These are phyloP conservation scores for Troides oblongomaculatus DNA, from an alignment of 2,888 invertebrate species.

Conservation along the genomic window DNA sequence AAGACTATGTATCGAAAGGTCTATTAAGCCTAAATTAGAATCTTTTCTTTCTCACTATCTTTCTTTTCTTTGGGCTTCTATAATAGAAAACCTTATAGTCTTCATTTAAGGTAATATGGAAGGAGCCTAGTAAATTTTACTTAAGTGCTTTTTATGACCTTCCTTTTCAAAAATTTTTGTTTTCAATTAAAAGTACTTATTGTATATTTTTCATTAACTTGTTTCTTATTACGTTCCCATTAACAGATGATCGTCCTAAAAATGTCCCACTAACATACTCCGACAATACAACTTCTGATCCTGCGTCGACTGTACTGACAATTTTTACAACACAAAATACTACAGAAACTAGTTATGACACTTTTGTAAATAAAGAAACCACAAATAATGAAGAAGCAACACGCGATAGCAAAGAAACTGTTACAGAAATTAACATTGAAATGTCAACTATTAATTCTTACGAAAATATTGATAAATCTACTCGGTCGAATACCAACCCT, in stretches of 20 bases:
- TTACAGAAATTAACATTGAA: neutral
- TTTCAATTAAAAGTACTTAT: conserved; percentile 3
- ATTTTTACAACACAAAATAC: conserved; percentile 46
- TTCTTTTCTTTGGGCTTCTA: conserved; percentile 32
- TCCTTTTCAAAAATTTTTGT: conserved; percentile 5
- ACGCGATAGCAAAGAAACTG: neutral
- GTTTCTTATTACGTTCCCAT: conserved; percentile 68
- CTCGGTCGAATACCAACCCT: conserved; percentile 1
- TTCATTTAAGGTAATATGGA: conserved; percentile 6
- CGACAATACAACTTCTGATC: conserved; percentile 50
- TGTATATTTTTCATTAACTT: conserved; percentile 44
- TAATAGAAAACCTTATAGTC: conserved; percentile 4
- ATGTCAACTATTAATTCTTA: neutral
- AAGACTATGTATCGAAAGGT: conserved; percentile 26
- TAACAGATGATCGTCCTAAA: conserved; percentile 77
- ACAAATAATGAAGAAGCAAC: conserved; percentile 10
- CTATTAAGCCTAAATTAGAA: conserved; percentile 42
- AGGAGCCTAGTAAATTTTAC: conserved; percentile 7
- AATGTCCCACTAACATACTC: conserved; percentile 69
- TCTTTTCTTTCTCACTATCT: conserved; percentile 28
- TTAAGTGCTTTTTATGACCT: conserved; percentile 9
- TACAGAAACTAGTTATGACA: conserved; percentile 38
- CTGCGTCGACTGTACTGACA: conserved; percentile 46
- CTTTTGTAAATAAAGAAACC: conserved; percentile 19
- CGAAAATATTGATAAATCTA: conserved; percentile 7